Evolutionary conservation across 2,113 vertebrate species (phyloP), one percentile per base, ranked within the genome.

Genomic region (Phaethon lepturus): DNA sequence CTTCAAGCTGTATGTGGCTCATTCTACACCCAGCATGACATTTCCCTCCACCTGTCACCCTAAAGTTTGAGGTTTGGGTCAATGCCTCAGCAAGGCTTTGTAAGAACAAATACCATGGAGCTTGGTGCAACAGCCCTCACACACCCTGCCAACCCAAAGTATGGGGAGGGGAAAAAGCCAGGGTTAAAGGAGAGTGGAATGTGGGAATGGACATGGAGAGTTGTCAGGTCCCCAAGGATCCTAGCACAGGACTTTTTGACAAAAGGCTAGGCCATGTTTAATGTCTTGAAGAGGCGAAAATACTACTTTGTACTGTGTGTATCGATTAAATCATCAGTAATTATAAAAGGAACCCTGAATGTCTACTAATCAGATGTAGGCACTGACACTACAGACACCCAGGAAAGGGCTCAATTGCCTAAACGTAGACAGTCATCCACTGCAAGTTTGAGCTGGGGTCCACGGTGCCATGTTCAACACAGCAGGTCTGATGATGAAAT

Each of bases 381-480:
- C 13, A 18, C 35, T 33, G 58, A 40, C 35, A 19, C 28, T 33
- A 13, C 59, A 63, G 35, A 52, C 35, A 52, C 13, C 17, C 75
- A 52, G 47, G 59, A 52, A 64, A 78, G 59, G 28, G 28, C 22
- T 17, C 16, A 11, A 62, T 77, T 50, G 74, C 42, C 47, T 42
- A 55, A 52, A 63, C 11, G 20, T 9, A 44, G 50, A 24, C 29
- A 45, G 40, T 74, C 17, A n/a, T 19, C 31, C 23, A n/a, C 72
- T 44, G 45, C 40, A 74, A n/a, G n/a, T n/a, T n/a, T 50, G 58
- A 62, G 75, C n/a, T 62, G 20, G 42, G n/a, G 44, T 62, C 26
- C 58, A 38, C 58, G 18, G n/a, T 60, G 44, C 44, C 3, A 0
- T 1, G 1, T 40, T 40, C 47, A 47, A 9, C 31, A 17, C 35